Percentiles rank a stretch among this genome's conserved stretches.
Conservation (phyloP, 92 coral and sea anemone species). For the Parazoanthus darwini region DNA sequence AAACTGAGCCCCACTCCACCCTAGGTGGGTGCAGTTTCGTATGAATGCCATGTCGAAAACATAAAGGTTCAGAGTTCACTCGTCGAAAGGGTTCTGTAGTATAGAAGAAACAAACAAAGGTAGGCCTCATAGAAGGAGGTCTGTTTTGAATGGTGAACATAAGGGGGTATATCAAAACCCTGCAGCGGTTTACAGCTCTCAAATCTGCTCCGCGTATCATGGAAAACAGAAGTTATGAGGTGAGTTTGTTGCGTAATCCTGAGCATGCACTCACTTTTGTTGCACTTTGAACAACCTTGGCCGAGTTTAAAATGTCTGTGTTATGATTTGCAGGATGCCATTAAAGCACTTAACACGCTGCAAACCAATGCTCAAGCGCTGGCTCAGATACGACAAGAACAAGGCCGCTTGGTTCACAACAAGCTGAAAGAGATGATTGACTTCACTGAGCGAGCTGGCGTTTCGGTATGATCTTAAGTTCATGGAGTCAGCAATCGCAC, state of each 20-base stretch:
- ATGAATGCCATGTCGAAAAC: background rate
- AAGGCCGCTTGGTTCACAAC: conserved; percentile 68
- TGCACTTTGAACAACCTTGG: background rate
- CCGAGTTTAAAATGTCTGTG: background rate
- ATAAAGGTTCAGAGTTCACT: background rate
- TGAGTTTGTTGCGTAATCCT: background rate
- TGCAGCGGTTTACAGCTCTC: conserved; percentile 15
- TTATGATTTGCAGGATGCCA: conserved; percentile 75
- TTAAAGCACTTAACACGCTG: conserved; percentile 85
- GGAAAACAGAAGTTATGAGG: conserved; percentile 40
- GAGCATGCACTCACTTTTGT: background rate
- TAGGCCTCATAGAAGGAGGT: background rate
- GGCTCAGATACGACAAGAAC: conserved; percentile 75
- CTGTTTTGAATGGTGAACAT: conserved; percentile 27
- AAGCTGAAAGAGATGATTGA: conserved; percentile 71
- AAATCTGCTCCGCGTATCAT: conserved; percentile 11
- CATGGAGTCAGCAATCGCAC: background rate
- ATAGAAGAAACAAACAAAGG: conserved; percentile 9
- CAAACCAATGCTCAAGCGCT: conserved; percentile 94
- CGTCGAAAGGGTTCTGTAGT: background rate
- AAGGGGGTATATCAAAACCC: background rate
- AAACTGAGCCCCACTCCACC: background rate
- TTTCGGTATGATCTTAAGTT: conserved; percentile 64
- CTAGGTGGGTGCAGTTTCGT: background rate
- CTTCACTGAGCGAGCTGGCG: conserved; percentile 88